Evolutionary conservation across 2,888 invertebrate genomes (phyloP).

Genomic region (Elaeidobius kamerunicus): DNA sequence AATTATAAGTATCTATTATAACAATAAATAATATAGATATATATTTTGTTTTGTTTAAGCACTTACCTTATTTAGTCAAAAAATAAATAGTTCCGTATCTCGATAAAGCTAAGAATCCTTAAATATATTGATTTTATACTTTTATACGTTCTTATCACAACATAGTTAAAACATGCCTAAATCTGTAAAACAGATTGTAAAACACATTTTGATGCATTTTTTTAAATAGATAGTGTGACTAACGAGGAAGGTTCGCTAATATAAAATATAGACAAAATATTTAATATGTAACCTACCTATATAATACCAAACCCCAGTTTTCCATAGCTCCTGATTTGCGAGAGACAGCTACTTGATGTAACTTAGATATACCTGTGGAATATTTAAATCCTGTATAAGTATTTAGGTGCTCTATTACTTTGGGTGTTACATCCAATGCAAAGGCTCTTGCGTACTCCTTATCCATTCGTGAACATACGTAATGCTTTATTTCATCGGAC

Average conservation of each 20-base stretch:
- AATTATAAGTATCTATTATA: neutral
- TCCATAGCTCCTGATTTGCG: slow-evolving; percentile 87
- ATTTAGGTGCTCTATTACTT: slow-evolving; percentile 31
- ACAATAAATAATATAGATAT: neutral
- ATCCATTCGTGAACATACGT: slow-evolving; percentile 34
- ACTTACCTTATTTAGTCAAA: neutral
- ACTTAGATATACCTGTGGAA: slow-evolving; percentile 58
- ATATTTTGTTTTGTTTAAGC: neutral
- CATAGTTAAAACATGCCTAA: no score
- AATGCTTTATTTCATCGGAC: slow-evolving; percentile 15
- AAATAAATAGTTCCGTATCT: no score
- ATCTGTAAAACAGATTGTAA: no score
- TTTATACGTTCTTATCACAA: no score
- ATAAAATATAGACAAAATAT: no score
- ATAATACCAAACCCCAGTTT: slow-evolving; percentile 87
- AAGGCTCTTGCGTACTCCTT: slow-evolving; percentile 18
- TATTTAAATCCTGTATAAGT: slow-evolving; percentile 31
- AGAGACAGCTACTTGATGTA: slow-evolving; percentile 79
- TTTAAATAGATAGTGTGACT: no score
- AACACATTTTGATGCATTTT: no score
- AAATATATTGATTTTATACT: no score
- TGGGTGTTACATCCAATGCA: slow-evolving; percentile 30
- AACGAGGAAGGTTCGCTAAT: no score
- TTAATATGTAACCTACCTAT: slow-evolving; percentile 56
- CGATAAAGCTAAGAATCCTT: no score